Percentiles rank a stretch among this genome's conserved stretches.
phyloP scores from a whole-genome alignment of 2,113 vertebrate species.

The Cyanistes caeruleus region DNA sequence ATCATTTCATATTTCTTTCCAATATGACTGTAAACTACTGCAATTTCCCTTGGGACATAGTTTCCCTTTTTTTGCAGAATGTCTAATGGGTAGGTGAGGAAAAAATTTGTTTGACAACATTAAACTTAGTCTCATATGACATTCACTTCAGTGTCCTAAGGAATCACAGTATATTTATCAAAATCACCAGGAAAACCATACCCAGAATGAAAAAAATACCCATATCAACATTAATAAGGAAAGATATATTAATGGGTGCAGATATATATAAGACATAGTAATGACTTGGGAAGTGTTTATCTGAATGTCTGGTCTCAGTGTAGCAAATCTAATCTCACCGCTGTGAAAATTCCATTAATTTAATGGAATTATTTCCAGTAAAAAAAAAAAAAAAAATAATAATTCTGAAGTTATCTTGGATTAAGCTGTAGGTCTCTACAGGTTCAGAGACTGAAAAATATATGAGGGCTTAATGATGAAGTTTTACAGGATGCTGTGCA shows the following conservation, averaged over 20 bases:
- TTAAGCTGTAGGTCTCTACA: neutral
- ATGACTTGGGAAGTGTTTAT: neutral
- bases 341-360: neutral
- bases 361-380: neutral
- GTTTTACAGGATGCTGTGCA: neutral
- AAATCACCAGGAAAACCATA: neutral
- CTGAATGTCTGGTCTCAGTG: neutral
- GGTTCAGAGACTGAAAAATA: neutral
- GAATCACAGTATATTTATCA: neutral
- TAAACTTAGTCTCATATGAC: neutral
- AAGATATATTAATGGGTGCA: neutral
- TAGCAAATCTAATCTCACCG: neutral
- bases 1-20: neutral
- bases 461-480: neutral
- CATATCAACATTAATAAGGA: neutral
- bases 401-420: neutral
- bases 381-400: neutral
- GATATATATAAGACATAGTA: neutral
- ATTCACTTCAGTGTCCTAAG: neutral
- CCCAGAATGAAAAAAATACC: neutral
- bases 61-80: neutral
- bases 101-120: neutral
- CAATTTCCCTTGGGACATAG: neutral
- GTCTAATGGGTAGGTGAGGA: neutral
- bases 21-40: neutral